These are phyloP conservation scores for Rhinogobius similis DNA, from an alignment of 2,113 vertebrate species.

Conservation along the genomic window DNA sequence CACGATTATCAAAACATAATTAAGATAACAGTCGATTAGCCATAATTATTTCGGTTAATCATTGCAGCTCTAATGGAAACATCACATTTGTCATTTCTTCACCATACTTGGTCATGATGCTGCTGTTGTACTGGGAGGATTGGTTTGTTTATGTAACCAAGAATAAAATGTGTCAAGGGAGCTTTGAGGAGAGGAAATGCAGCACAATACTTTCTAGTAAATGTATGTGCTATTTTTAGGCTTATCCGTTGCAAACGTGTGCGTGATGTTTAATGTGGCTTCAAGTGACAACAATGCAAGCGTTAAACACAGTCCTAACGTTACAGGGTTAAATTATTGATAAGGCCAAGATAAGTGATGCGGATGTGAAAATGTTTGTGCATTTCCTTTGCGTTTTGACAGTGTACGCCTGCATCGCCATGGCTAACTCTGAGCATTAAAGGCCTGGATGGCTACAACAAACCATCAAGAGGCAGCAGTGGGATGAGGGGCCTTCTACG, in stretches of 20 bases:
- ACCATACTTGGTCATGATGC: conserved; percentile 77
- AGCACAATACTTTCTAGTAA: conserved; percentile 31
- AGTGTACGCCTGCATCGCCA: conserved; percentile 2
- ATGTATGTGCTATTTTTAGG: conserved; percentile 36
- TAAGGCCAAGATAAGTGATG: conserved; percentile 19
- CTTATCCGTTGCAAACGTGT: conserved; percentile 25
- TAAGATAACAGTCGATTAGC: too few relatives aligned
- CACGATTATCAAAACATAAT: too few relatives aligned
- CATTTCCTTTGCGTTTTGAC: background rate
- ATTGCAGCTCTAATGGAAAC: conserved; percentile 54
- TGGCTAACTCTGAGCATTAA: conserved; percentile 17
- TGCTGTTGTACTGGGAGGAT: conserved; percentile 54
- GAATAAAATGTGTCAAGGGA: conserved; percentile 63
- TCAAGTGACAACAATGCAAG: conserved; percentile 9
- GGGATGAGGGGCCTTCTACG: conserved; percentile 62
- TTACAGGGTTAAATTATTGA: conserved; percentile 8
- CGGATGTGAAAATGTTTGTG: conserved; percentile 4
- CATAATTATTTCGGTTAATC: too few relatives aligned
- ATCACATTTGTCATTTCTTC: conserved; percentile 69
- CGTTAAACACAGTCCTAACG: conserved; percentile 12
- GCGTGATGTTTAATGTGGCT: conserved; percentile 15
- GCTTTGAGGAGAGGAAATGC: conserved; percentile 31
- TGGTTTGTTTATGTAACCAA: conserved; percentile 65
- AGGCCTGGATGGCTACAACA: conserved; percentile 43
- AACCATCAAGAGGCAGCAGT: conserved; percentile 47